Conservation (phyloP, 2,113 vertebrate species). For the Gymnocephalus cernua region DNA sequence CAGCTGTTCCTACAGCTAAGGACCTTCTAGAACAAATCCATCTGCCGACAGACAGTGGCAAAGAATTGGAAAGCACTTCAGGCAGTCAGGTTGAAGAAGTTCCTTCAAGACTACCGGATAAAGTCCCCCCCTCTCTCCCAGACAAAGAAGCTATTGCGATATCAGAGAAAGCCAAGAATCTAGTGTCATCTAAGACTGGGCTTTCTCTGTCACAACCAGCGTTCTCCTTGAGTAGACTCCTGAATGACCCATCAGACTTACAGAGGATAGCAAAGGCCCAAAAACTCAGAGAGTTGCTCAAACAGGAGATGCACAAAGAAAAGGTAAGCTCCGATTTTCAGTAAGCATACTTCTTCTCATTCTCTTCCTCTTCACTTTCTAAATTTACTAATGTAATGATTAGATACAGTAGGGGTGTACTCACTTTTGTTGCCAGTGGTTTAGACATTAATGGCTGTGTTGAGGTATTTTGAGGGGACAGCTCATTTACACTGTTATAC, state of each 20-base stretch:
- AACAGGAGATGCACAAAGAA: slow-evolving; percentile 90
- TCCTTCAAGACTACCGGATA: slow-evolving; percentile 48
- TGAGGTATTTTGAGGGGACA: no score
- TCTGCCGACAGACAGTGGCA: not conserved
- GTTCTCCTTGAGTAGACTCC: slow-evolving; percentile 76
- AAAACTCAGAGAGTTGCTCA: slow-evolving; percentile 93
- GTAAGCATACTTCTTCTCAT: not conserved
- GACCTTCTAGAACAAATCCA: slow-evolving; percentile 12
- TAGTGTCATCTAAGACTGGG: slow-evolving; percentile 54
- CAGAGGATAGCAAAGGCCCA: slow-evolving; percentile 90
- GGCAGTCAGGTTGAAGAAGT: slow-evolving; percentile 45
- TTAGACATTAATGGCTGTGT: no score
- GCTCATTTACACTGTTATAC: no score
- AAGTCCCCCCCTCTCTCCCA: slow-evolving; percentile 54
- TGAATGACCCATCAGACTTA: slow-evolving; percentile 87
- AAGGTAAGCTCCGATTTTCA: slow-evolving; percentile 80
- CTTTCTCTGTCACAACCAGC: slow-evolving; percentile 41
- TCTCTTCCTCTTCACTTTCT: not conserved
- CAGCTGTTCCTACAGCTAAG: slow-evolving; percentile 41
- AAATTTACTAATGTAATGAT: not conserved
- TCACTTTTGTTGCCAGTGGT: no score
- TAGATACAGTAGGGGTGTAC: no score
- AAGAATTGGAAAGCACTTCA: slow-evolving; percentile 26
- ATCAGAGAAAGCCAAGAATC: slow-evolving; percentile 76
- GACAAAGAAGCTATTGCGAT: slow-evolving; percentile 66